Conservation (phyloP, 2,888 invertebrate genomes). For the Hypolimnas misippus region DNA sequence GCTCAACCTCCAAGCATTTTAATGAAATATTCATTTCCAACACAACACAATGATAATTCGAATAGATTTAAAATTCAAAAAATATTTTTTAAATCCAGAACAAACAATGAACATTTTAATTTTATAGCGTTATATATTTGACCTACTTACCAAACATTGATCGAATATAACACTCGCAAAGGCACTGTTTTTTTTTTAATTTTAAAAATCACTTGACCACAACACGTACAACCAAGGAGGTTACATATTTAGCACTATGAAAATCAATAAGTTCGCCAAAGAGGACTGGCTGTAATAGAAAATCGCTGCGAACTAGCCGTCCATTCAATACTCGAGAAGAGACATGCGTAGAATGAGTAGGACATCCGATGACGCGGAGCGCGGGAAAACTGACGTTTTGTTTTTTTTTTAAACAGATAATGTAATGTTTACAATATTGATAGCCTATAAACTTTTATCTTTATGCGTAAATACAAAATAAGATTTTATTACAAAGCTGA, state of each 20-base stretch:
- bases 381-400: conserved; percentile 76
- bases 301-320: conserved; percentile 51
- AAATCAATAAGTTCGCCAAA: conserved; percentile 73
- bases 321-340: conserved; percentile 72
- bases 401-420: conserved; percentile 54
- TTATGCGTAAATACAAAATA: neutral
- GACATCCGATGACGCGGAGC: conserved; percentile 50
- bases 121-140: conserved; percentile 37
- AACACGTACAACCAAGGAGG: conserved; percentile 56
- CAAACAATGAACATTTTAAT: conserved; percentile 43
- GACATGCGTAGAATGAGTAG: conserved; percentile 70
- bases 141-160: conserved; percentile 55
- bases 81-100: conserved; percentile 38
- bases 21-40: neutral
- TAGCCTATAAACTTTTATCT: conserved; percentile 8
- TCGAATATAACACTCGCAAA: conserved; percentile 55
- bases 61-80: conserved; percentile 11
- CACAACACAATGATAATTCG: neutral
- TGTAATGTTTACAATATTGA: conserved; percentile 28
- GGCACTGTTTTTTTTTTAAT: conserved; percentile 63
- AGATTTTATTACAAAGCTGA: neutral
- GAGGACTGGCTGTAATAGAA: conserved; percentile 56
- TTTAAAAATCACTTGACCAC: conserved; percentile 58
- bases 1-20: conserved; percentile 21
- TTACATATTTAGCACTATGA: conserved; percentile 50